Conservation (phyloP, 2,888 invertebrate genomes). For the Cephonodes hylas region DNA sequence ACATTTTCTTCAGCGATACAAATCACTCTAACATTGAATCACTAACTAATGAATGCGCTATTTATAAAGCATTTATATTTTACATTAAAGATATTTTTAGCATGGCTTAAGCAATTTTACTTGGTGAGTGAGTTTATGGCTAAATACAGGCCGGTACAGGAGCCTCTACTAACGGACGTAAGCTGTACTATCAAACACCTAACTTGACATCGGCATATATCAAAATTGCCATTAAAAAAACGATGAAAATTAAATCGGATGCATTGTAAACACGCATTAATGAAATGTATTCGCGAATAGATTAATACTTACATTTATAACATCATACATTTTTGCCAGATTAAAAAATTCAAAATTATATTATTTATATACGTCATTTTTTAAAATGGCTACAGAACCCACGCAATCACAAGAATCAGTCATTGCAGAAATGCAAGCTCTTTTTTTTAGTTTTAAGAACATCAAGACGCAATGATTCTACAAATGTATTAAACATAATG, state of each 20-base stretch:
- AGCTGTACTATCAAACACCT: too few species aligned
- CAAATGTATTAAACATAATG: background rate
- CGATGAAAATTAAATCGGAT: background rate
- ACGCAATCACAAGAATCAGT: background rate
- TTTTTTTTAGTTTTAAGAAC: too few species aligned
- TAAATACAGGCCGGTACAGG: background rate
- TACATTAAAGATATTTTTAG: background rate
- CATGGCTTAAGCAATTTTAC: conserved; percentile 3
- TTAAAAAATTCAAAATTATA: background rate
- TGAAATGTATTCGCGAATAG: background rate
- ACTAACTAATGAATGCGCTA: conserved; percentile 49
- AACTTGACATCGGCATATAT: too few species aligned
- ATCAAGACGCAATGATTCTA: too few species aligned
- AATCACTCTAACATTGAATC: conserved; percentile 54
- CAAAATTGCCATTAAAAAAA: background rate
- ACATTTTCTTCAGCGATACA: conserved; percentile 57
- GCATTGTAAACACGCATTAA: background rate
- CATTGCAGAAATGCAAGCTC: background rate
- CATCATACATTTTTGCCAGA: background rate
- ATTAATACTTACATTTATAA: background rate
- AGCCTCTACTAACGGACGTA: background rate
- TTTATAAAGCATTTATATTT: conserved; percentile 53
- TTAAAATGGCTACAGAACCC: background rate
- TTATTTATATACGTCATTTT: background rate
- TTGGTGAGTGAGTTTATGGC: conserved; percentile 1